A percentile compares a stretch with the other conserved stretches of the same genome.
phyloP scores from a whole-genome alignment of 30 jellyfish, hydroid and myxozoan genomes.

The Hydractinia echinata region DNA sequence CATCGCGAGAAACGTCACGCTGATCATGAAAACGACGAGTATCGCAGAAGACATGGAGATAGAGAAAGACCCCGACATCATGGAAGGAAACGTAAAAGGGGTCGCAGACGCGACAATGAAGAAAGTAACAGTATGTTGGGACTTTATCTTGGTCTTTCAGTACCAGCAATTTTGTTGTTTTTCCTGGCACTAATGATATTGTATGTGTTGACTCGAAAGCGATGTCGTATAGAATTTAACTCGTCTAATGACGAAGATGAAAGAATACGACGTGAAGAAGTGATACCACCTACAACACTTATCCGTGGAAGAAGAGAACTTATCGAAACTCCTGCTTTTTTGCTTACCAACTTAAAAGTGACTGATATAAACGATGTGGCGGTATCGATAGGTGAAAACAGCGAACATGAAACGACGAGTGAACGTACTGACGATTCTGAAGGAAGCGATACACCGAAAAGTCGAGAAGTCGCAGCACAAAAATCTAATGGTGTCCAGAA shows the following conservation, averaged over 20 bases:
- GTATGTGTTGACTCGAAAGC: not conserved
- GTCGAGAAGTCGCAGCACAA: too few relatives aligned
- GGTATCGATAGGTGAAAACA: too few relatives aligned
- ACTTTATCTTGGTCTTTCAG: slow-evolving; percentile 2
- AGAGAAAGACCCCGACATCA: not conserved
- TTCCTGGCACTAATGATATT: not conserved
- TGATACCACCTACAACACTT: not conserved
- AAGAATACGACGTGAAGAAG: not conserved
- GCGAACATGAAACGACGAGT: too few relatives aligned
- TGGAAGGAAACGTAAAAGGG: not conserved
- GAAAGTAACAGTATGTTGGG: not conserved
- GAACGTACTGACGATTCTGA: not conserved
- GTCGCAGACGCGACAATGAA: not conserved
- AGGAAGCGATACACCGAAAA: not conserved
- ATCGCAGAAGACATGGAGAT: too few relatives aligned
- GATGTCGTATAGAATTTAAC: not conserved
- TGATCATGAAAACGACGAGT: too few relatives aligned
- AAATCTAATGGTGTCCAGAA: too few relatives aligned
- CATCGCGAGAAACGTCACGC: too few relatives aligned
- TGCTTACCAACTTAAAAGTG: too few relatives aligned
- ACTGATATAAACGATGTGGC: too few relatives aligned
- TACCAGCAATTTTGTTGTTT: not conserved
- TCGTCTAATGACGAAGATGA: not conserved
- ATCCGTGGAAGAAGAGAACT: not conserved
- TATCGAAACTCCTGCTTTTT: slow-evolving; percentile 1